Percentiles rank a stretch among this genome's conserved stretches.
Conservation (phyloP, 2,888 invertebrate species). For the Tetropium fuscum region DNA sequence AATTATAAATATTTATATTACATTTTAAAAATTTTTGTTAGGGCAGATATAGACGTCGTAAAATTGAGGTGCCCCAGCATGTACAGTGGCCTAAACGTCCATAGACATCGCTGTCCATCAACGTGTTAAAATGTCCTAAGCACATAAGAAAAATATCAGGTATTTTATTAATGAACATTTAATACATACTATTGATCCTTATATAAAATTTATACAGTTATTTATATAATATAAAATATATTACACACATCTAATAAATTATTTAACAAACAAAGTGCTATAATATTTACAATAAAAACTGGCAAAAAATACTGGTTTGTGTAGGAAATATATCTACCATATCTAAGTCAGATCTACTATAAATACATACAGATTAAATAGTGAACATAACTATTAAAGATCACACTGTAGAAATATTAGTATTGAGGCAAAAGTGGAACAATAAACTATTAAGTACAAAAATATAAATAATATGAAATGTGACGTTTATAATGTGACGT, state of each 20-base stretch:
- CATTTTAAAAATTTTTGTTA: too few relatives aligned
- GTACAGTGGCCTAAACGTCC: too few relatives aligned
- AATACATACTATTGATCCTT: too few relatives aligned
- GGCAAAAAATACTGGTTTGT: conserved; percentile 24
- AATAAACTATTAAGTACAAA: conserved; percentile 42
- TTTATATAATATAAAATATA: conserved; percentile 12
- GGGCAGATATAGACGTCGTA: too few relatives aligned
- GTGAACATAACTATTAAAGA: conserved; percentile 17
- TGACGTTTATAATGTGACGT: neutral
- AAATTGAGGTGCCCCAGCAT: too few relatives aligned
- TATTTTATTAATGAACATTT: too few relatives aligned
- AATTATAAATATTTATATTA: too few relatives aligned
- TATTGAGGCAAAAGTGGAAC: conserved; percentile 30
- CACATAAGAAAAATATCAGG: too few relatives aligned
- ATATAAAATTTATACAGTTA: too few relatives aligned
- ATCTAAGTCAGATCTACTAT: neutral
- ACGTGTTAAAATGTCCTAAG: too few relatives aligned
- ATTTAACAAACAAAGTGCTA: neutral
- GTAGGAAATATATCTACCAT: neutral
- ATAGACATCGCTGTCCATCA: too few relatives aligned
- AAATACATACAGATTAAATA: conserved; percentile 13
- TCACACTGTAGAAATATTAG: conserved; percentile 22
- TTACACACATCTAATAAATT: neutral
- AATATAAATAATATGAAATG: conserved; percentile 35
- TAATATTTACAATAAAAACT: conserved; percentile 18